Base-by-base conservation (phyloP, 35 echinoderm and acorn worm genomes). In the Lytechinus pictus region DNA sequence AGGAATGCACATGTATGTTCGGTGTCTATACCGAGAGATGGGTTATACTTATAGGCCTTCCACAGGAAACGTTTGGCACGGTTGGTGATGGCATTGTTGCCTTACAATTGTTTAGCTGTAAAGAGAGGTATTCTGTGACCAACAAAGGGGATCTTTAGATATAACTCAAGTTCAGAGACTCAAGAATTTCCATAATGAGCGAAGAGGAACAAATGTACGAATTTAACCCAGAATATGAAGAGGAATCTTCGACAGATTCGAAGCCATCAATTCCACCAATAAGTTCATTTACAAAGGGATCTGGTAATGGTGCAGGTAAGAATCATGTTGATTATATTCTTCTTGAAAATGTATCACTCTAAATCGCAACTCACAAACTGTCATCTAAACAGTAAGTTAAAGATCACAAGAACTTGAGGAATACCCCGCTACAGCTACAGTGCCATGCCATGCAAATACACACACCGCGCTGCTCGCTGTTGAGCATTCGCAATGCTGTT, bases 241-340 rank as follows among this genome's bases (percentile, higher is more conserved):
- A 52, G 28, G 27, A 90, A 24, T 79, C 66, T 19, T 79, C 66
- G 14, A 79, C 11, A 90, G 88, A 90, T 52, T 90, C 88, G 28
- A 44, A 90, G 29, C 66, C 19, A 79, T 44, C 88, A 14, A 90
- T 90, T 90, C 88, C 88, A 44, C 28, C 88, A 90, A 90, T 90
- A 90, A 90, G 88, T 33, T 52, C 88, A 90, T 90, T 90, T 54
- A 54, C 88, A 28, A 90, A 90, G 16, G 52, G 88, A 54, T 51
- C 29, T 54, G 88, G 88, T 90, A 90, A 54, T 27, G 88, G 88
- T 12, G 16, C 28, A 52, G 88, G 88, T 90, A 90, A 90, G 88
- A 52, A 21, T 79, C 66, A 24, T 79, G 19, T 79, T 79, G 4
- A n/a, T 79, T 79, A 79, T 79, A 24, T 79, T 8, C 66, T 79